Evolutionary conservation across 1,140 invertebrate species (phyloP).

Genomic region (Pseudomyrmex pallidus): DNA sequence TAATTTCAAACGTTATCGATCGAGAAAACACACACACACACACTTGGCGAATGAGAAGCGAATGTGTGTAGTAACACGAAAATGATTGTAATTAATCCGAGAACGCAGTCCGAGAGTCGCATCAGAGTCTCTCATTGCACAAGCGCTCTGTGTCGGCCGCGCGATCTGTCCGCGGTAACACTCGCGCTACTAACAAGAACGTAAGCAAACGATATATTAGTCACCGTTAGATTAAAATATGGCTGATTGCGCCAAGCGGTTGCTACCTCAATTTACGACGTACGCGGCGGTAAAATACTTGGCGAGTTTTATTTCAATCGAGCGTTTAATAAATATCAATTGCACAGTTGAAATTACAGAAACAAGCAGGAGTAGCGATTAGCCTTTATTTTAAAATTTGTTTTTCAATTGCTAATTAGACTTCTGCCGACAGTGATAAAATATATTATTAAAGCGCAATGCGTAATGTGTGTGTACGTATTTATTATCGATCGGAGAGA

Average conservation of each 20-base stretch:
- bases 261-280: slow-evolving; percentile 29
- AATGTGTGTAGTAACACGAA: background rate
- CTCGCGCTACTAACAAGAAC: slow-evolving; percentile 24
- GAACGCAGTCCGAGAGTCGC: slow-evolving; percentile 23
- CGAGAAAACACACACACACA: background rate
- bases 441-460: too few relatives aligned
- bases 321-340: slow-evolving; percentile 29
- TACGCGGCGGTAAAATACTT: slow-evolving; percentile 13
- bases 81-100: slow-evolving; percentile 20
- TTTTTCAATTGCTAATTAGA: too few relatives aligned
- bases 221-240: slow-evolving; percentile 18
- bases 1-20: slow-evolving; percentile 2
- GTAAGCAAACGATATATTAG: slow-evolving; percentile 38
- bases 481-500: too few relatives aligned
- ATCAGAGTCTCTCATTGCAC: slow-evolving; percentile 30
- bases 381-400: too few relatives aligned
- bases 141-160: slow-evolving; percentile 8
- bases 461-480: background rate
- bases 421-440: too few relatives aligned
- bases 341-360: background rate
- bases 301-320: slow-evolving; percentile 32
- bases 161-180: slow-evolving; percentile 17
- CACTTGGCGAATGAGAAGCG: background rate
- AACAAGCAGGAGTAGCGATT: background rate
- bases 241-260: slow-evolving; percentile 20